Percentiles rank a stretch among this genome's conserved stretches.
These are phyloP conservation scores for Diloba caeruleocephala DNA, from an alignment of 2,888 invertebrate genomes.

Conservation along the genomic window DNA sequence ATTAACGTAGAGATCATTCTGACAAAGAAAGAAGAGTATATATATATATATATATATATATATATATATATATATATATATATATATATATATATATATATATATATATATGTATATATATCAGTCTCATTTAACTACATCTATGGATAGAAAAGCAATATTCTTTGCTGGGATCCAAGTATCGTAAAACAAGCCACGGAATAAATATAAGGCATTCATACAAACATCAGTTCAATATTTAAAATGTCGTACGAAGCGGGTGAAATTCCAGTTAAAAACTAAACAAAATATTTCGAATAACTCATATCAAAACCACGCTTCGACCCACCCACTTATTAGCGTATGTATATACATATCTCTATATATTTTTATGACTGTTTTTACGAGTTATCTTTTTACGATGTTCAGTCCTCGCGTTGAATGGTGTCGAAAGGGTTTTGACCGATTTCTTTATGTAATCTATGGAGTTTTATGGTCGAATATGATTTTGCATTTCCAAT, in stretches of 20 bases:
- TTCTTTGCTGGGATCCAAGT: too few species aligned
- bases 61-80: too few species aligned
- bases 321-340: slow-evolving; percentile 36
- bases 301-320: slow-evolving; percentile 30
- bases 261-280: slow-evolving; percentile 25
- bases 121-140: too few species aligned
- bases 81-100: too few species aligned
- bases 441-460: slow-evolving; percentile 55
- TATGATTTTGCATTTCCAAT: slow-evolving; percentile 20
- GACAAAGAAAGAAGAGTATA: too few species aligned
- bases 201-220: not conserved
- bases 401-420: slow-evolving; percentile 42
- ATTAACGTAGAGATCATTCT: too few species aligned
- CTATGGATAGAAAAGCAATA: too few species aligned
- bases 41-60: too few species aligned
- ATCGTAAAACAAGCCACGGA: too few species aligned
- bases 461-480: slow-evolving; percentile 27
- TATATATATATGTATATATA: too few species aligned
- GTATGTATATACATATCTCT: too few species aligned
- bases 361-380: slow-evolving; percentile 64
- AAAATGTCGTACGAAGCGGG: not conserved
- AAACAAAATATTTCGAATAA: slow-evolving; percentile 34
- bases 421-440: slow-evolving; percentile 45
- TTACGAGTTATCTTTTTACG: slow-evolving; percentile 73
- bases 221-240: not conserved